Evolutionary conservation across 92 coral and sea anemone genomes (phyloP), one percentile per base, ranked within the genome.

Genomic region (Porites lobata): DNA sequence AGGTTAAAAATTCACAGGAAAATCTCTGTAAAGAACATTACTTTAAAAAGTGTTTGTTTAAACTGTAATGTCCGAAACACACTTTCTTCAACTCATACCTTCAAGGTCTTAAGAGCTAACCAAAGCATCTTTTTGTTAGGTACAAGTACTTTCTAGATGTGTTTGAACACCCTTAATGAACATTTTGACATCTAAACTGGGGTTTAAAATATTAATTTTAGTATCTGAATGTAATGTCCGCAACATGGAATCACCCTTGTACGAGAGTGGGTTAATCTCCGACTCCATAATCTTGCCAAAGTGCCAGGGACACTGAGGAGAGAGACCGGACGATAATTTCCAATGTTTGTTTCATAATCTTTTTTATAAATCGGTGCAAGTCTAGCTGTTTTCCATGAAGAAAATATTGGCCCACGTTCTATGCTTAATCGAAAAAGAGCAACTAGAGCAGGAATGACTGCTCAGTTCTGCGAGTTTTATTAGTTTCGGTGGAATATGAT

Each of bases 401-500:
- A 86, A 62, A 10, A 77, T 57, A 77, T 86, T 80, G 19, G 52
- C 90, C 38, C 84, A 86, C 77, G 53, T 56, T 86, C 90, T 22
- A 81, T 57, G 13, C 66, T 50, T 18, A 86, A 70, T 77, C 70
- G 52, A 38, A 72, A 72, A 72, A 72, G 59, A 77, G 67, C 68
- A 77, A 61, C 82, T 77, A 77, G 82, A 77, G 82, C 69, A 58
- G 70, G 82, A 77, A 77, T 26, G 54, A 77, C 24, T 61, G 69
- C 82, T 59, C n/a, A n/a, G 68, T 77, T 77, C 82, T 77, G 82
- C 58, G 8, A 77, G 69, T 32, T 32, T 77, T 61, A 77, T 58
- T 77, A 58, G 69, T 77, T 77, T 87, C 51, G 81, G 70, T 53
- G 81, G 81, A 59, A 80, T 56, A 67, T 87, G 76, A 68, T 87